Percentiles rank a stretch among this genome's conserved stretches.
Evolutionary conservation across 2,888 invertebrate genomes (phyloP).

Genomic region (Dione juno): DNA sequence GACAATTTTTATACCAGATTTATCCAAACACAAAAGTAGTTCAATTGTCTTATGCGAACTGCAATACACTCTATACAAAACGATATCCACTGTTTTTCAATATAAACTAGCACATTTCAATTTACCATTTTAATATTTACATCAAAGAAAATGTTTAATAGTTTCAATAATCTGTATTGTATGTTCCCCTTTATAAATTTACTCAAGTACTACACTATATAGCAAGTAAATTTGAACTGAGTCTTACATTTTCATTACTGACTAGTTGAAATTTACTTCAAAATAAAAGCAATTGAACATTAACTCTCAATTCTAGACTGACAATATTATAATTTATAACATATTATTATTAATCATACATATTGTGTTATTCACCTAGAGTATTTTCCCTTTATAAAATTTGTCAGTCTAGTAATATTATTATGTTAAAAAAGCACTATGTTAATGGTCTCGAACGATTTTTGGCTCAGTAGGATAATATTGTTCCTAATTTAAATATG

Average conservation of each 20-base stretch:
- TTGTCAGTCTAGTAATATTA: conserved; percentile 65
- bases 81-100: conserved; percentile 1
- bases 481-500: conserved; percentile 56
- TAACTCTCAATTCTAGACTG: conserved; percentile 7
- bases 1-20: conserved; percentile 6
- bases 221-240: not conserved
- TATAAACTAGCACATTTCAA: conserved; percentile 5
- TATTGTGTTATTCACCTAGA: not conserved
- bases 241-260: not conserved
- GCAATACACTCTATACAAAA: not conserved
- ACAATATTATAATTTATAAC: conserved; percentile 7
- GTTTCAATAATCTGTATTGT: not conserved
- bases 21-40: not conserved
- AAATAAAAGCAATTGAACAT: not conserved
- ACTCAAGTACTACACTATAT: conserved; percentile 1
- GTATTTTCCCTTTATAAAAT: conserved; percentile 19
- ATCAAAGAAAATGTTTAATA: not conserved
- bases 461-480: conserved; percentile 65
- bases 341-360: not conserved
- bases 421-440: conserved; percentile 45
- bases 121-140: not conserved
- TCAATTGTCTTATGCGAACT: not conserved
- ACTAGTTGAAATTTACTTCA: conserved; percentile 1
- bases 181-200: not conserved
- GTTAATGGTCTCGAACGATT: conserved; percentile 42